A percentile compares a stretch with the other conserved stretches of the same genome.
phyloP scores from a whole-genome alignment of 1,140 invertebrate genomes.

The Manduca sexta region DNA sequence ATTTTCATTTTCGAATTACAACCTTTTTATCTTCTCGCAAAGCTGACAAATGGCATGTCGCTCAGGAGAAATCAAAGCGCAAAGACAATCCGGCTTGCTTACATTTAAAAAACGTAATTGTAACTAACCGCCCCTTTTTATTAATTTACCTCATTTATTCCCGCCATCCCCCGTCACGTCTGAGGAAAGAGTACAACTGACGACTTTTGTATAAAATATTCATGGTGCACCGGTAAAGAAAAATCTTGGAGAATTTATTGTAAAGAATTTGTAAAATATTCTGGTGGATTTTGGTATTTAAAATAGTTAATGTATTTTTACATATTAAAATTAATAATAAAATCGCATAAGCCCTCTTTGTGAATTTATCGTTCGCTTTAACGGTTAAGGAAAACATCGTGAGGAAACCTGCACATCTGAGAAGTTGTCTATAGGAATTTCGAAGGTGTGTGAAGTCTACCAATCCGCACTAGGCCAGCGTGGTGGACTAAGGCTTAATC shows the following conservation, averaged over 20 bases:
- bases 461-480: no score
- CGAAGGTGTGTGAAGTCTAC: no score
- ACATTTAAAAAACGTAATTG: constrained; percentile 73
- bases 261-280: no score
- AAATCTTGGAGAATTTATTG: constrained; percentile 2
- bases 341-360: no score
- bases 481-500: no score
- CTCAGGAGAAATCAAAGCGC: constrained; percentile 67
- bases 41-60: constrained; percentile 64
- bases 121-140: constrained; percentile 69
- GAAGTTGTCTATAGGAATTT: no score
- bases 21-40: constrained; percentile 14
- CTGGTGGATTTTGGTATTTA: no score
- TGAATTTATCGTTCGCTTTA: no score
- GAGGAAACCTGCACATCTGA: no score
- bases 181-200: constrained; percentile 36
- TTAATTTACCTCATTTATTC: constrained; percentile 69
- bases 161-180: constrained; percentile 43
- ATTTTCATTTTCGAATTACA: constrained; percentile 22
- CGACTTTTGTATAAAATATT: constrained; percentile 51
- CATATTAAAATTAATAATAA: no score
- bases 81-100: constrained; percentile 63
- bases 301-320: no score
- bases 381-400: no score
- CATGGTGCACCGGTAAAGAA: constrained; percentile 23